Conservation (phyloP, 2,113 vertebrate species). For the Anolis sagrei region DNA sequence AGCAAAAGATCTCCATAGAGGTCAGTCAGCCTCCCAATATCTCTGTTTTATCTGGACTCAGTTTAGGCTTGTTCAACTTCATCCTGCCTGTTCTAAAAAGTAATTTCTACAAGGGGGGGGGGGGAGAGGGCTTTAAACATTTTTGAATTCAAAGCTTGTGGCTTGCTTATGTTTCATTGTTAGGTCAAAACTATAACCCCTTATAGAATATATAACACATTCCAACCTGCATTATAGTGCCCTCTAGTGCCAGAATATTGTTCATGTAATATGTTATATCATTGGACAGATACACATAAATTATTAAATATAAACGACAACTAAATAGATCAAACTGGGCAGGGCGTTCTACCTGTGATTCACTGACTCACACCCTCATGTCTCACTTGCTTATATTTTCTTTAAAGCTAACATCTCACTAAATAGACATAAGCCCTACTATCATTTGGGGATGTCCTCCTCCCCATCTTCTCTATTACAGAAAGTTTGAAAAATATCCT, state of each 20-base stretch:
- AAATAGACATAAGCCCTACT: not conserved
- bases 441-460: not conserved
- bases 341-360: not conserved
- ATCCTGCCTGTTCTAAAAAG: not conserved
- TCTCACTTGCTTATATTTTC: not conserved
- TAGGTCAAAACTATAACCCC: rapidly evolving
- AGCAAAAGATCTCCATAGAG: not conserved
- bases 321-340: not conserved
- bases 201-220: not conserved
- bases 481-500: not conserved
- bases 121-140: not conserved
- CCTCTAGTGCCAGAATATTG: conserved; percentile 69
- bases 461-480: not conserved
- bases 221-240: conserved; percentile 50
- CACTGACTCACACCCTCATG: not conserved
- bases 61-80: not conserved
- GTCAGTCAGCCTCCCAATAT: not conserved
- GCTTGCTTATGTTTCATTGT: not conserved
- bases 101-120: not conserved
- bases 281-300: not conserved
- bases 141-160: not conserved
- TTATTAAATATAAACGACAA: not conserved
- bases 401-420: not conserved
- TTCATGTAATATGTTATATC: not conserved
- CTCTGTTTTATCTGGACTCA: not conserved